These are phyloP conservation scores for Lycaena phlaeas DNA, from an alignment of 2,888 invertebrate species.

Conservation along the genomic window DNA sequence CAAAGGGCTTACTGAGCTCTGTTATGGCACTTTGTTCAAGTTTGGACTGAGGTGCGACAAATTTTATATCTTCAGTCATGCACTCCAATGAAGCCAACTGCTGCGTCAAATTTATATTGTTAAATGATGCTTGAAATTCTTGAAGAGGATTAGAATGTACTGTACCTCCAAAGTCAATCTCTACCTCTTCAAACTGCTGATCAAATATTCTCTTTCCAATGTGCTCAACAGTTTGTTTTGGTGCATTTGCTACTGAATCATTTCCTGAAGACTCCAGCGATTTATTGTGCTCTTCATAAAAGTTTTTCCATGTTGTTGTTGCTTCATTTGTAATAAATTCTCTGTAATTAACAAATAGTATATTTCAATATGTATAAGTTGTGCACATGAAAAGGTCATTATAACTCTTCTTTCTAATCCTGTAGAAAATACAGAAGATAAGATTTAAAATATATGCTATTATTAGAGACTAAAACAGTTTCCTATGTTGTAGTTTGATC, in stretches of 20 bases:
- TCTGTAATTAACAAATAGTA: constrained; percentile 27
- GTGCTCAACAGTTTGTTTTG: constrained; percentile 34
- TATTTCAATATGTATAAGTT: not conserved
- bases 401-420: no score
- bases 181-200: constrained; percentile 51
- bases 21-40: constrained; percentile 48
- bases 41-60: constrained; percentile 31
- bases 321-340: constrained; percentile 59
- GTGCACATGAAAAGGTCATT: no score
- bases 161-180: constrained; percentile 34
- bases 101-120: constrained; percentile 35
- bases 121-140: constrained; percentile 32
- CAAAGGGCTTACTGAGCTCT: constrained; percentile 44
- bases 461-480: no score
- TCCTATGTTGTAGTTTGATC: no score
- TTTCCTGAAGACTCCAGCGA: constrained; percentile 52
- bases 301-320: constrained; percentile 61
- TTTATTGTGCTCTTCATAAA: constrained; percentile 60
- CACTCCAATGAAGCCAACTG: constrained; percentile 37
- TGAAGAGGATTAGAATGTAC: constrained; percentile 24
- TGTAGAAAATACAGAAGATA: constrained; percentile 24
- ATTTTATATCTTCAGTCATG: constrained; percentile 29
- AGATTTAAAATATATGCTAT: no score
- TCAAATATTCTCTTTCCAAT: constrained; percentile 48
- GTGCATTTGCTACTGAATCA: constrained; percentile 34